Base-by-base conservation (phyloP, 2,888 invertebrate genomes). In the Lasioglossum zephyrum region DNA sequence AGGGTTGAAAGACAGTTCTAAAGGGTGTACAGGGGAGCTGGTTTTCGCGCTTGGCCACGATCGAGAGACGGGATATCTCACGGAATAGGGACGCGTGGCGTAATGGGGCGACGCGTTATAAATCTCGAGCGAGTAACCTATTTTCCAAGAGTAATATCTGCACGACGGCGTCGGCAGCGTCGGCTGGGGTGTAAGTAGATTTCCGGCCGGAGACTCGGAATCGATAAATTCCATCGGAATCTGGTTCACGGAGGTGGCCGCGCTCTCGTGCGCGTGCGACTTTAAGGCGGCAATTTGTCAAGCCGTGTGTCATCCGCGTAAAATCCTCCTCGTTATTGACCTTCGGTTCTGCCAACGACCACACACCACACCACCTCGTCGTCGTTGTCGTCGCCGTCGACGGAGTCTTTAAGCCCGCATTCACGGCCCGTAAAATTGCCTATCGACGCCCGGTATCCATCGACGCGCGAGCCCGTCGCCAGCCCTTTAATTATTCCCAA, bases 361-460 rank as follows among this genome's bases (percentile, higher is more conserved):
- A 53, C 8, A 53, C 9, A 53, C 9, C 53, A 53, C 22, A 9
- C 53, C 18, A 22, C 53, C 6, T 6, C 49, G 49, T 49, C 5
- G 53, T 53, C 22, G 22, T 53, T 18, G 53, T 22, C 53, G 53
- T 53, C 9, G 53, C 8, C 22, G 11, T 9, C 36, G 39, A 4
- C 53, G 47, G 70, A 76, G 79, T 83, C 89, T 86, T 88, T 88
- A 88, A 90, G 82, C 86, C 87, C 84, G 72, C 69, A 76, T 91
- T 89, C 83, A 87, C 84, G 79, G 87, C 81, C 86, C 84, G 85
- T 87, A 85, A 86, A 91, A 90, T 90, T 91, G 85, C 91, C 90
- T 90, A 81, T 87, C 90, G 88, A 82, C 82, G 79, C 73, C 66
- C 57, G 39, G 78, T 57, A 80, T 81, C 82, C 83, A 49, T 70